Percentiles rank a stretch among this genome's conserved stretches.
Conservation (phyloP, 2,113 vertebrate species). For the Saccopteryx leptura region DNA sequence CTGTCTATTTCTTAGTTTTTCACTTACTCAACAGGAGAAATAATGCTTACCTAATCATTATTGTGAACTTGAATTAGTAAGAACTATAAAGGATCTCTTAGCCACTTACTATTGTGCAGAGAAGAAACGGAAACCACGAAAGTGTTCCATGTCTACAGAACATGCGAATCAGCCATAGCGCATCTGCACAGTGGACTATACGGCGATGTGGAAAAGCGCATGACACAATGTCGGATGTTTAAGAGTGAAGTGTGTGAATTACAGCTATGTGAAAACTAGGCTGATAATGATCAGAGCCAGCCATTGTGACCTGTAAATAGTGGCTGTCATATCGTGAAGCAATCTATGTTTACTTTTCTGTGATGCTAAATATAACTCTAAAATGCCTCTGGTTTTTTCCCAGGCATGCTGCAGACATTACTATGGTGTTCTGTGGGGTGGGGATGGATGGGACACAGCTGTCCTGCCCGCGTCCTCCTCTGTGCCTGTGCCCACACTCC, state of each 20-base stretch:
- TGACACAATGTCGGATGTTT: neutral
- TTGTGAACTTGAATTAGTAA: neutral
- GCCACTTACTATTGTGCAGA: neutral
- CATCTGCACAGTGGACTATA: rapidly evolving
- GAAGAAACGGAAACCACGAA: neutral
- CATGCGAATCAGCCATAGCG: neutral
- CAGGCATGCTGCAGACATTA: neutral
- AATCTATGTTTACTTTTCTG: constrained; percentile 44
- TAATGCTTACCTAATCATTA: neutral
- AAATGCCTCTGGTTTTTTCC: neutral
- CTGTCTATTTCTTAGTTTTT: neutral
- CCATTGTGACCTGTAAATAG: neutral
- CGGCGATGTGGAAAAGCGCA: neutral
- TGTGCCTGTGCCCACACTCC: neutral
- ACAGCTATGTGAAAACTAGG: neutral
- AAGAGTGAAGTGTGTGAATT: neutral
- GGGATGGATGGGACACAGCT: neutral
- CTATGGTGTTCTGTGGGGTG: neutral
- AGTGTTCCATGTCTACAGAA: neutral
- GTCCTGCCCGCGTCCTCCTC: neutral
- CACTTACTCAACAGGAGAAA: neutral
- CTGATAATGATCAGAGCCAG: neutral
- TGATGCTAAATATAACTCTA: constrained; percentile 41
- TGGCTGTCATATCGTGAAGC: neutral
- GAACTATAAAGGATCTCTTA: neutral